Evolutionary conservation across 1,140 invertebrate genomes (phyloP).

Genomic region (Pectinophora gossypiella): DNA sequence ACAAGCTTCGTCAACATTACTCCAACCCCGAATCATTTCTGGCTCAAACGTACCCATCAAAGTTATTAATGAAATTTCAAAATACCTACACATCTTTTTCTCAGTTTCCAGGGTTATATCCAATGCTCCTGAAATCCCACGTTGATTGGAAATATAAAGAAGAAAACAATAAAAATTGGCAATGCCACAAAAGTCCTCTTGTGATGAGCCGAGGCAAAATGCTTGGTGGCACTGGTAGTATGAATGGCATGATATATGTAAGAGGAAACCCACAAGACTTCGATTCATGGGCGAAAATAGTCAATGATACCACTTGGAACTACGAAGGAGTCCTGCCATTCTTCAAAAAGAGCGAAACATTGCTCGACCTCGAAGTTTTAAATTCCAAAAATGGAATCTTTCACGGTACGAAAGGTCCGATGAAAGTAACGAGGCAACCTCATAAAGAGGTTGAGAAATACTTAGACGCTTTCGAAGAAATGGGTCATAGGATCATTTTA

Average conservation of each 20-base stretch:
- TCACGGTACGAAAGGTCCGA: neutral
- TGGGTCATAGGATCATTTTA: neutral
- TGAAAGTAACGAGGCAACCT: neutral
- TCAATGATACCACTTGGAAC: slow-evolving; percentile 12
- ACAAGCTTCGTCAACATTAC: no score
- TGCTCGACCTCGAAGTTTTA: neutral
- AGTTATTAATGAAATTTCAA: no score
- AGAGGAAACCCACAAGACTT: slow-evolving; percentile 11
- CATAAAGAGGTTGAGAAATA: neutral
- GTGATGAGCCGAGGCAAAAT: slow-evolving; percentile 5
- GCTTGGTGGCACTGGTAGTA: slow-evolving; percentile 12
- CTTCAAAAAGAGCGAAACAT: neutral
- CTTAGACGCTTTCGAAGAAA: neutral
- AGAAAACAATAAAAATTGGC: neutral
- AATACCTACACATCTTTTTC: no score
- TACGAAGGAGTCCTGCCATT: slow-evolving; percentile 4
- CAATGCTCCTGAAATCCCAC: neutral
- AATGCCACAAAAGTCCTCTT: neutral
- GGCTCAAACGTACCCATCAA: no score
- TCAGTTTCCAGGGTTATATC: neutral
- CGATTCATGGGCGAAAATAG: slow-evolving; percentile 11
- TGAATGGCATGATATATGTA: slow-evolving; percentile 12
- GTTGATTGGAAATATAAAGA: neutral
- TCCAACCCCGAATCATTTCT: no score
- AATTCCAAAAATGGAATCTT: neutral